Evolutionary conservation across 2,113 vertebrate genomes (phyloP), one percentile per base, ranked within the genome.

Genomic region (Odocoileus hemionus): DNA sequence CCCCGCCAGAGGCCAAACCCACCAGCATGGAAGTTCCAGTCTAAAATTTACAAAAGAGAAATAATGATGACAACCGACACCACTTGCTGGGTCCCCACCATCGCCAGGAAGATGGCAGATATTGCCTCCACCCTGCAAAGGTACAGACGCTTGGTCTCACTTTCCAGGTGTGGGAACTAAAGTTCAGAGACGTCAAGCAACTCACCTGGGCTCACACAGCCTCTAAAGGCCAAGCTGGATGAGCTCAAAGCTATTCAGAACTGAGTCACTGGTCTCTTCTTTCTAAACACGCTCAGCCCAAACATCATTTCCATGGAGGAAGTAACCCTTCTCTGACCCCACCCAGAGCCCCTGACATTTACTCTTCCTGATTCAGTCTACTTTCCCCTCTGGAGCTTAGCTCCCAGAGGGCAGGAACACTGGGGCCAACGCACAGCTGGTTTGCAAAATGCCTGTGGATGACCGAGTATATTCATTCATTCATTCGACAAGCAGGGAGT

Each of bases 371-470:
- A 28, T 4, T 12, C 1, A 10, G 12, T 76, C 78, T 64, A 45
- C 26, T 28, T 39, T 12, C 4, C 50, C 13, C 26, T 23, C 30
- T 0, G 1, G n/a, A 45, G 45, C 14, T 45, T 4, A 5, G 39
- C 60, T 60, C n/a, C 3, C 2, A 2, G 96, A 76, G 83, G 3
- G 36, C 36, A 30, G 54, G 61, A 4, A 23, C 43, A 3, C 5
- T 0, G 23, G 3, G 26, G 12, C n/a, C 6, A 23, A 52, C 0
- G 9, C 12, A 12, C 0, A 16, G n/a, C 28, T 11, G 3, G 47
- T 47, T 25, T 55, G 25, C 86, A 28, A 7, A 25, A 52, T 2
- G 2, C 7, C 30, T 33, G 28, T 9, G 25, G 45, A 25, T 58
- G 50, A 60, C 0, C 10, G 28, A 11, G 19, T 19, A 4, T 21